Conservation (phyloP, 35 echinoderm and acorn worm genomes). For the Eucidaris tribuloides region DNA sequence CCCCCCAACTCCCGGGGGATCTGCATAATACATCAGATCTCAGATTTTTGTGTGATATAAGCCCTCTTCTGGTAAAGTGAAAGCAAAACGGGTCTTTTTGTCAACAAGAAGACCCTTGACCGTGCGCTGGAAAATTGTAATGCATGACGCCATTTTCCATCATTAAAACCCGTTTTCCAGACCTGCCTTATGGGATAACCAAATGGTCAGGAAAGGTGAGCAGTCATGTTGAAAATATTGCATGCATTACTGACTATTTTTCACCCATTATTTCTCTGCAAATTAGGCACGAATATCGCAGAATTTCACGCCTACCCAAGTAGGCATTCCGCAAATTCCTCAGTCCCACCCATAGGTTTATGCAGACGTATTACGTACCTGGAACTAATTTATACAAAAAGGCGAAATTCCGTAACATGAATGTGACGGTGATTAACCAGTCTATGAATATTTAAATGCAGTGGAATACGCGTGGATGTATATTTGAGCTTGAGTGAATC, state of each 20-base stretch:
- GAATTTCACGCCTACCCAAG: not conserved
- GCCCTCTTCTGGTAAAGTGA: no score
- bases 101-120: no score
- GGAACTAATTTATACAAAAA: no score
- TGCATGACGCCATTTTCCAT: no score
- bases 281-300: not conserved
- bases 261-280: not conserved
- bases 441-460: not conserved
- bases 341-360: conserved; percentile 31
- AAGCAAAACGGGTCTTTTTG: no score
- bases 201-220: conserved; percentile 37
- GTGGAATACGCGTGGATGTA: not conserved
- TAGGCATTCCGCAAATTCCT: conserved; percentile 13
- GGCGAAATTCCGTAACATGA: not conserved
- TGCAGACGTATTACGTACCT: no score
- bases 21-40: no score
- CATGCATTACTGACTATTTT: not conserved
- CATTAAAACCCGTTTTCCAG: no score
- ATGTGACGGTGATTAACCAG: not conserved
- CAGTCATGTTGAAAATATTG: not conserved
- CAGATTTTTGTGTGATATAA: no score
- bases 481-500: not conserved
- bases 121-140: no score
- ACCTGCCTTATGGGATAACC: conserved; percentile 18
- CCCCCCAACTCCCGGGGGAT: no score